Conservation (phyloP, 2,888 invertebrate genomes). For the Danaus chrysippus region DNA sequence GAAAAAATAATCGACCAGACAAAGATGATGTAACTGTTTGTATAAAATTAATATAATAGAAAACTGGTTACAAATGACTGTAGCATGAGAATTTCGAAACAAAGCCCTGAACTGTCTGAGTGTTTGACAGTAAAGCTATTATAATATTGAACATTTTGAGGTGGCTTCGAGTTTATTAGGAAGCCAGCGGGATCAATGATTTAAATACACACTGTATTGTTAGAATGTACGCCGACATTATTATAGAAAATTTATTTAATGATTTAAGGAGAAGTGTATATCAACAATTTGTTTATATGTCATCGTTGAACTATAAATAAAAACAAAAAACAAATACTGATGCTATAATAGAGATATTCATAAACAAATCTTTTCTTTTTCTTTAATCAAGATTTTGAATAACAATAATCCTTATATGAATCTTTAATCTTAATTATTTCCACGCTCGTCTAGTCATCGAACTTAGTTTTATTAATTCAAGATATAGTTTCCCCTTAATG, state of each 20-base stretch:
- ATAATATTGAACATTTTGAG: constrained; percentile 6
- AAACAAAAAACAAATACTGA: no score
- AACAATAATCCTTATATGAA: no score
- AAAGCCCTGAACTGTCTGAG: background rate
- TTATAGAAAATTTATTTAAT: background rate
- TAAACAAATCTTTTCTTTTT: no score
- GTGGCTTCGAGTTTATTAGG: constrained; percentile 1
- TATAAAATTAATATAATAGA: no score
- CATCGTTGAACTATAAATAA: no score
- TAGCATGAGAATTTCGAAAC: background rate
- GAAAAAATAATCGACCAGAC: no score
- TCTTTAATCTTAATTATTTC: no score
- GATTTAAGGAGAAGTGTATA: background rate
- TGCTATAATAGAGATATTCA: no score
- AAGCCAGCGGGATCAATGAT: constrained; percentile 6
- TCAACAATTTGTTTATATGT: background rate
- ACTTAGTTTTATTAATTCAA: background rate
- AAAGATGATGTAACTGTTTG: no score
- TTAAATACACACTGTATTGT: constrained; percentile 4
- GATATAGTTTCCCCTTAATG: constrained; percentile 7
- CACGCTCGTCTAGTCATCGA: background rate
- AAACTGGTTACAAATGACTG: no score
- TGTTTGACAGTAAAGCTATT: background rate
- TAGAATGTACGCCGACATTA: background rate
- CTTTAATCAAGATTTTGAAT: no score